Base-by-base conservation (phyloP, 2,797 vertebrate genomes). In the Sebastes jordani region DNA sequence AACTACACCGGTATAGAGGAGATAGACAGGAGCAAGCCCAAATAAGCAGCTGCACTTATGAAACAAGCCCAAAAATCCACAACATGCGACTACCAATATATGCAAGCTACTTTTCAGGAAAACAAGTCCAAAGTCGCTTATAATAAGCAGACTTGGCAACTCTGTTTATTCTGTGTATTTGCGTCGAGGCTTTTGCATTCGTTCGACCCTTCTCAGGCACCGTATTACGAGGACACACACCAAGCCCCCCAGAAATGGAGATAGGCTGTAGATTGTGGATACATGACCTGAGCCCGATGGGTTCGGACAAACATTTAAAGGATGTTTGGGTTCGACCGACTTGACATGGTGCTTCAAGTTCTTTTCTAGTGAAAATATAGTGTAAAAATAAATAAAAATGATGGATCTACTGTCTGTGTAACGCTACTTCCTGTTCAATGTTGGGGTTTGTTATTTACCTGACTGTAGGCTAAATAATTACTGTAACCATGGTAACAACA, bases 131-230 rank as follows among this genome's bases (percentile, higher is more conserved):
- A 49, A 49, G 16, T 18, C 0, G 42, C 42, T 49, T 49, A 49
- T 49, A 49, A 20, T 49, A 49, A 49, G 42, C 42, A 49, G 3
- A 49, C 42, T 49, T 49, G 16, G 42, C 42, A 49, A 49, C 42
- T 49, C 42, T 18, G 42, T 18, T 46, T 46, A 46, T 46, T 46
- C 42, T 42, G 38, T 42, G 0, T 18, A 46, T 46, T 46, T 46
- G 42, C 14, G 42, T 46, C 0, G 2, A 46, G 16, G 46, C 46
- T 20, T 52, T n/a, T 52, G 46, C 46, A 52, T 52, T 52, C 20
- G 16, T 52, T 52, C 8, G 46, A 52, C 46, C 16, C 46, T 0
- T n/a, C 49, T n/a, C 49, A 52, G 0, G 0, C 0, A 52, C 49
- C 20, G 0, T n/a, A 52, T n/a, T n/a, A 52, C 20, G 4, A 52